A percentile compares a stretch with the other conserved stretches of the same genome.
Conservation (phyloP, 2,888 invertebrate genomes). For the Acholoe squamosa region DNA sequence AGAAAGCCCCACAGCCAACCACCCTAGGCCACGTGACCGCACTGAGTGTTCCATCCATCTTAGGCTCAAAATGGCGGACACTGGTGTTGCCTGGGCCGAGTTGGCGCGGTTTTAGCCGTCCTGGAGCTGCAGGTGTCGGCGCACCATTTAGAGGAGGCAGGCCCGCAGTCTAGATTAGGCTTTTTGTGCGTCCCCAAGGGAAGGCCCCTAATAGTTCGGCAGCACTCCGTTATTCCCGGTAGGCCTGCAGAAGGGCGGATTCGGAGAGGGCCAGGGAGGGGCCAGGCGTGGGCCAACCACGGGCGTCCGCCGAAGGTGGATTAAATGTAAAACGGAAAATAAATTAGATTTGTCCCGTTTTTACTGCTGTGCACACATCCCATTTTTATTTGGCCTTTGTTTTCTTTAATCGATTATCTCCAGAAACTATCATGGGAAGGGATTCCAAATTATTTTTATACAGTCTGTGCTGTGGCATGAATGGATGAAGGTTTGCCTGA, state of each 20-base stretch:
- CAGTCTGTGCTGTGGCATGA: too few relatives aligned
- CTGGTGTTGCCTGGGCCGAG: background rate
- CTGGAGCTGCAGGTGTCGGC: background rate
- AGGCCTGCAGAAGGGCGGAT: background rate
- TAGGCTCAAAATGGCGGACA: conserved; percentile 34
- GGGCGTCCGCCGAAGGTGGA: background rate
- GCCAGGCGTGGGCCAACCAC: background rate
- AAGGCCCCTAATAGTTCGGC: conserved; percentile 28
- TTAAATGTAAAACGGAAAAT: conserved; percentile 39
- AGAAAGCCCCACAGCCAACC: background rate
- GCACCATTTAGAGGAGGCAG: conserved; percentile 29
- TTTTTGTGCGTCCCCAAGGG: conserved; percentile 38
- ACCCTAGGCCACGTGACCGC: conserved; percentile 14
- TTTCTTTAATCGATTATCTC: conserved; percentile 8
- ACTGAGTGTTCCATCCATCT: conserved; percentile 11
- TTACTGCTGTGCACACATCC: background rate
- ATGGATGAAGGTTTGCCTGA: too few relatives aligned
- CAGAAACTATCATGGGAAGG: too few relatives aligned
- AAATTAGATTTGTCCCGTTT: conserved; percentile 1
- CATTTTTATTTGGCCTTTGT: background rate
- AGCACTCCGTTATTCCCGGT: conserved; percentile 22
- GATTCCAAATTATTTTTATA: too few relatives aligned
- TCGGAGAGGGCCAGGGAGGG: background rate
- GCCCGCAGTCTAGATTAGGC: conserved; percentile 50
- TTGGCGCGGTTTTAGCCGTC: background rate